Percentiles rank a stretch among this genome's conserved stretches.
Evolutionary conservation across 2,797 vertebrate genomes (phyloP).

Genomic region (Lates japonicus): DNA sequence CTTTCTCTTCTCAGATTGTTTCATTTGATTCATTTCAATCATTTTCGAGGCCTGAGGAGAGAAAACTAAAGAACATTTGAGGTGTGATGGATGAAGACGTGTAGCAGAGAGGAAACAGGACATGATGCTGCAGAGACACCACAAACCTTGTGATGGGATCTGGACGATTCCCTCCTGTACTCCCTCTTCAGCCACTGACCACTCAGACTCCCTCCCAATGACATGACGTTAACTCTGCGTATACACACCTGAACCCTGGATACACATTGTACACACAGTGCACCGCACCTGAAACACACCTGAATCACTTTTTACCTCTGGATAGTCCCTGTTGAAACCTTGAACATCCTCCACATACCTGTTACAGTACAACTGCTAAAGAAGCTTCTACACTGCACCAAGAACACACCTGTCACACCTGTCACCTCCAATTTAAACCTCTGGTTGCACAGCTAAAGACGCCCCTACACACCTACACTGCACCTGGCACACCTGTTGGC

Average conservation of each 20-base stretch:
- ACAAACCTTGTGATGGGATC: constrained; percentile 61
- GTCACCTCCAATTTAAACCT: too few relatives aligned
- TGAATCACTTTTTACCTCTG: too few relatives aligned
- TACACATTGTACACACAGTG: too few relatives aligned
- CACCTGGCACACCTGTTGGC: too few relatives aligned
- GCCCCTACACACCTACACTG: too few relatives aligned
- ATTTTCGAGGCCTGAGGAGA: too few relatives aligned
- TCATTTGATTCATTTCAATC: too few relatives aligned
- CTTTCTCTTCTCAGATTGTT: too few relatives aligned
- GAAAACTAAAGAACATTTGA: too few relatives aligned
- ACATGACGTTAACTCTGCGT: constrained; percentile 61
- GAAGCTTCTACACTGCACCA: neutral
- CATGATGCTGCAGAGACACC: neutral
- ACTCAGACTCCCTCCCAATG: constrained; percentile 80
- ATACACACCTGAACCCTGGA: neutral
- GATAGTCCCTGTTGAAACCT: neutral
- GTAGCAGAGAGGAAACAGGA: neutral
- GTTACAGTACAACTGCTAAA: too few relatives aligned
- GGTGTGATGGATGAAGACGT: too few relatives aligned
- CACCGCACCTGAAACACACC: neutral
- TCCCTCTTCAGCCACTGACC: constrained; percentile 80
- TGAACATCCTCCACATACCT: neutral
- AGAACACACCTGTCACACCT: neutral
- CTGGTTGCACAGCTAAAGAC: too few relatives aligned
- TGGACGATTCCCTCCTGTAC: constrained; percentile 75